These are phyloP conservation scores for Narcine bancroftii DNA, from an alignment of 2,113 vertebrate species.

Conservation along the genomic window DNA sequence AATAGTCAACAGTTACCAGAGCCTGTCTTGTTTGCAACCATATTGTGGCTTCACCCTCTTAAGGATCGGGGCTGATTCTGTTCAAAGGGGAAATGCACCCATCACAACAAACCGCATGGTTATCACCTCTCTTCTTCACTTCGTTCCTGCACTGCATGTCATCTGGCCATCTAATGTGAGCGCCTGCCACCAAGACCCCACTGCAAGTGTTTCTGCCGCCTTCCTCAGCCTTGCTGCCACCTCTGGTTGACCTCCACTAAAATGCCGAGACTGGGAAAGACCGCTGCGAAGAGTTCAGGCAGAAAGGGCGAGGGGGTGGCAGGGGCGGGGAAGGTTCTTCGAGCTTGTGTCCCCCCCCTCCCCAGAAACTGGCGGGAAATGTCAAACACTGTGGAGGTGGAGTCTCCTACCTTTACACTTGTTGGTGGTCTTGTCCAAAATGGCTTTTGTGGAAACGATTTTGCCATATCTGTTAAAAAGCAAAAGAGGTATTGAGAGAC, in stretches of 20 bases:
- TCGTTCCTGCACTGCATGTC: background rate
- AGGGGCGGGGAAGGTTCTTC: background rate
- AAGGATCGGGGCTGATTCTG: background rate
- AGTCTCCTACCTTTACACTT: slow-evolving; percentile 81
- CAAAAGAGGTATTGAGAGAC: background rate
- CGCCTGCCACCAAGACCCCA: background rate
- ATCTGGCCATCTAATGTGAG: background rate
- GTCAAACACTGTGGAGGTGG: background rate
- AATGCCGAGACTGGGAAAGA: background rate
- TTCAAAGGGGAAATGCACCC: background rate
- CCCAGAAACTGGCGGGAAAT: background rate
- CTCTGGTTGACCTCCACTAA: background rate
- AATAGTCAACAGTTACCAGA: background rate
- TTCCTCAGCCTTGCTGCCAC: background rate
- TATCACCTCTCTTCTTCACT: background rate
- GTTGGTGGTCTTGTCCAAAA: slow-evolving; percentile 86
- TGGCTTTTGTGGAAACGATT: slow-evolving; percentile 89
- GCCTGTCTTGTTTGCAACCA: background rate
- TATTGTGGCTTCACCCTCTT: background rate
- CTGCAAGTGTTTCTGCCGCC: background rate
- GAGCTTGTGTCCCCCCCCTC: too few species aligned
- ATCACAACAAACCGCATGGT: background rate
- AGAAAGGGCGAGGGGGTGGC: background rate
- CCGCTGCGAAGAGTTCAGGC: background rate
- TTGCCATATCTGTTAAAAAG: slow-evolving; percentile 69